Percentiles rank a stretch among this genome's conserved stretches.
Conservation (phyloP, 2,888 invertebrate genomes). For the Melikaiella ostensackeni region DNA sequence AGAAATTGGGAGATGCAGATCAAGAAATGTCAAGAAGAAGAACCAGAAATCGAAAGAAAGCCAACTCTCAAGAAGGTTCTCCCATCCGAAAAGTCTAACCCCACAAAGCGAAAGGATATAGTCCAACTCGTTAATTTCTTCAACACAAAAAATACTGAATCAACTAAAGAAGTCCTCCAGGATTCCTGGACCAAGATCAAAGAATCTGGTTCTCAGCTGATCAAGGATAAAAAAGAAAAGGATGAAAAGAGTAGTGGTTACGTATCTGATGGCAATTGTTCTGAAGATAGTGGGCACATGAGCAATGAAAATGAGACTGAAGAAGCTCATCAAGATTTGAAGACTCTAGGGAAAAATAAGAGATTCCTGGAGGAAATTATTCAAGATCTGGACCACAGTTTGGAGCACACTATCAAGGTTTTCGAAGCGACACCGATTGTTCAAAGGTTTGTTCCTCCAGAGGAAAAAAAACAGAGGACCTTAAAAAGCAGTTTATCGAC, state of each 20-base stretch:
- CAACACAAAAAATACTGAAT: slow-evolving; percentile 72
- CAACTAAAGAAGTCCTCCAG: slow-evolving; percentile 53
- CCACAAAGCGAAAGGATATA: slow-evolving; percentile 69
- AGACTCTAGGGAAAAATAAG: slow-evolving; percentile 61
- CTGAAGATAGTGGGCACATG: slow-evolving; percentile 90
- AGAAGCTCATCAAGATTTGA: slow-evolving; percentile 55
- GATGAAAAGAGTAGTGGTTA: slow-evolving; percentile 71
- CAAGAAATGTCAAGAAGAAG: slow-evolving; percentile 51
- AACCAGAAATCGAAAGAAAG: slow-evolving; percentile 30
- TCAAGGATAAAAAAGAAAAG: slow-evolving; percentile 54
- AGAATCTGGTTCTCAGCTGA: slow-evolving; percentile 50
- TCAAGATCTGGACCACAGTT: slow-evolving; percentile 63
- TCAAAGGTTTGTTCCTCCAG: slow-evolving; percentile 53
- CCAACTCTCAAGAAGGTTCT: slow-evolving; percentile 40
- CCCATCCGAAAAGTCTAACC: slow-evolving; percentile 40
- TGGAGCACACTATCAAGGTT: slow-evolving; percentile 64
- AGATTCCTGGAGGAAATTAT: slow-evolving; percentile 66
- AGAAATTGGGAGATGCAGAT: slow-evolving; percentile 72
- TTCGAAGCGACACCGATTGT: slow-evolving; percentile 66
- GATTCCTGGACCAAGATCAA: slow-evolving; percentile 63
- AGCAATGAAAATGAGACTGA: slow-evolving; percentile 84
- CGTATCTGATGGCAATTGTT: slow-evolving; percentile 82
- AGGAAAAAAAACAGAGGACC: slow-evolving; percentile 57
- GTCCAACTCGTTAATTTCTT: slow-evolving; percentile 74
- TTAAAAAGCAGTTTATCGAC: slow-evolving; percentile 54